These are phyloP conservation scores for Rostratula benghalensis DNA, from an alignment of 2,113 vertebrate genomes.

Conservation along the genomic window DNA sequence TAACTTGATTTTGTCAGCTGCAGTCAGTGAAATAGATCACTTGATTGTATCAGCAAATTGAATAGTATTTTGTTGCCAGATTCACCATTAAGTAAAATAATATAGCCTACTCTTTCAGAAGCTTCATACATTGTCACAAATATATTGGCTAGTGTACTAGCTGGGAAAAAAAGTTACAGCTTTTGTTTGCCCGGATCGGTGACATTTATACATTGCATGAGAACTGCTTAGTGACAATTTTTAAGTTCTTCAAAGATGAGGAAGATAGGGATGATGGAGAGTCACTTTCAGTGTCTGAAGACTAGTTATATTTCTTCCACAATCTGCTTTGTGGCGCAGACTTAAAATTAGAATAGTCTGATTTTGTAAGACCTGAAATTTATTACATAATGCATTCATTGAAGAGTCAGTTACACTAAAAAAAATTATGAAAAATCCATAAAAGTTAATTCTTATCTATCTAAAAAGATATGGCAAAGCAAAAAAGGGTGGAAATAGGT, in stretches of 20 bases:
- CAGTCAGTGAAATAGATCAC: neutral
- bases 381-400: neutral
- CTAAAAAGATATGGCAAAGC: neutral
- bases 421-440: neutral
- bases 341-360: neutral
- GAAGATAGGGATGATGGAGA: neutral
- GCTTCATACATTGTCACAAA: neutral
- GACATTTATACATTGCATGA: neutral
- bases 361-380: neutral
- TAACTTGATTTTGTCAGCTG: neutral
- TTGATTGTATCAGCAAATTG: neutral
- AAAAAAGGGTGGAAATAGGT: neutral
- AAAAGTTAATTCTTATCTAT: neutral
- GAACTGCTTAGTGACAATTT: neutral
- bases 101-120: neutral
- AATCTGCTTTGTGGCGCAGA: neutral
- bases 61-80: neutral
- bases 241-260: neutral
- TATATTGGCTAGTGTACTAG: neutral
- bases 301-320: neutral
- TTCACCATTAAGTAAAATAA: neutral
- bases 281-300: neutral
- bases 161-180: neutral
- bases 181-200: neutral
- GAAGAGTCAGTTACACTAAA: neutral